These are phyloP conservation scores for Trogon surrucura DNA, from an alignment of 2,113 vertebrate species.

Conservation along the genomic window DNA sequence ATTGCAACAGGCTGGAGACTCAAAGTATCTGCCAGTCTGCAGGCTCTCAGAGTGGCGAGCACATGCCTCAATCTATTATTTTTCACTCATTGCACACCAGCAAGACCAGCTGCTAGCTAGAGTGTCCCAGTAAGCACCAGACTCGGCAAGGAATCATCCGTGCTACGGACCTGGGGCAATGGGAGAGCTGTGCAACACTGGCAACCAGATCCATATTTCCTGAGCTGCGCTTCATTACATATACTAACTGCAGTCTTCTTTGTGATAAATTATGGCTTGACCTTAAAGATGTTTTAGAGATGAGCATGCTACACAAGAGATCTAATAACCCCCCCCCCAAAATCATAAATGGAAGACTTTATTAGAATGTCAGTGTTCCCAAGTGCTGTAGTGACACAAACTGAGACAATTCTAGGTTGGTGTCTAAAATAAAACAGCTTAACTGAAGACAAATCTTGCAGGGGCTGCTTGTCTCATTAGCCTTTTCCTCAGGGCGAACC, in stretches of 20 bases:
- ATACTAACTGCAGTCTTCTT: fast-evolving
- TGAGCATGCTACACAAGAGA: background rate
- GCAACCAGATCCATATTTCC: background rate
- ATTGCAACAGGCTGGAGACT: background rate
- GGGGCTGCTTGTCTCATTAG: background rate
- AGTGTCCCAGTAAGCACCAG: background rate
- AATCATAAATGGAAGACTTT: background rate
- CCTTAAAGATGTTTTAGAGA: background rate
- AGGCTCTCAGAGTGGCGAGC: background rate
- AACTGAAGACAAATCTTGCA: background rate
- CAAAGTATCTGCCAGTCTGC: background rate
- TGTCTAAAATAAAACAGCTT: background rate
- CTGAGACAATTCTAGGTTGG: background rate
- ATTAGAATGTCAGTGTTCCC: background rate
- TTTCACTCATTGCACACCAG: background rate
- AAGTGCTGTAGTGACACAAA: background rate
- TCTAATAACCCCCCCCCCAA: background rate
- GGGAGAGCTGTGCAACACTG: background rate
- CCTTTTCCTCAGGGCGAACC: background rate
- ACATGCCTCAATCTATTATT: background rate
- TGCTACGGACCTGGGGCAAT: background rate
- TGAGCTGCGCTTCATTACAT: background rate
- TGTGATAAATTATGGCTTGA: background rate
- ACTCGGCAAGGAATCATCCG: background rate
- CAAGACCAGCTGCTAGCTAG: background rate